Evolutionary conservation across 2,888 invertebrate genomes (phyloP), one percentile per base, ranked within the genome.

Genomic region (Helleia helle): DNA sequence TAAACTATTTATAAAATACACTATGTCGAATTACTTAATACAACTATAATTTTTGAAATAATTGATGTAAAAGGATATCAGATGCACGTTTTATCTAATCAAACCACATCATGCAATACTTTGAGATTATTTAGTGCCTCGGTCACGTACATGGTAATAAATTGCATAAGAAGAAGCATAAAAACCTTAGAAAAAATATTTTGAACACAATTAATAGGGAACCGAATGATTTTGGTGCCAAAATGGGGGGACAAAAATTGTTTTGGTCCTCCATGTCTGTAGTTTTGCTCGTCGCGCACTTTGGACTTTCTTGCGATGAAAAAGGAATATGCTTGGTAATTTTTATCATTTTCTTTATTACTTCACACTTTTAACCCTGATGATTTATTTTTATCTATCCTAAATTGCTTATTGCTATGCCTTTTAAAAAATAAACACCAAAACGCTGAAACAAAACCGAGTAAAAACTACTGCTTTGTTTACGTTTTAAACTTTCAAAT

Each of bases 321-420:
- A 83, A 77, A 46, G 70, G 62, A 38, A 40, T 79, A 8, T 77
- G 79, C 53, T 59, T 81, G 76, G 83, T 83, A 67, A 27, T 56
- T 43, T 14, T 29, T 29, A n/a, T 29, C 8, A 9, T 29, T 11
- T n/a, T n/a, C n/a, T n/a, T n/a, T n/a, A n/a, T n/a, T n/a, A n/a
- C n/a, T n/a, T n/a, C n/a, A n/a, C n/a, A n/a, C n/a, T n/a, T n/a
- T n/a, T n/a, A n/a, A n/a, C n/a, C n/a, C n/a, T n/a, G n/a, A n/a
- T n/a, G n/a, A n/a, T n/a, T n/a, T n/a, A n/a, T n/a, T n/a, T n/a
- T n/a, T n/a, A n/a, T n/a, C n/a, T n/a, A n/a, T n/a, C n/a, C n/a
- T n/a, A n/a, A n/a, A n/a, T n/a, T n/a, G n/a, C n/a, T n/a, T n/a
- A n/a, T n/a, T n/a, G n/a, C n/a, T n/a, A n/a, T n/a, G n/a, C n/a